phyloP scores from a whole-genome alignment of 1,140 invertebrate genomes.

The Ectropis grisescens region DNA sequence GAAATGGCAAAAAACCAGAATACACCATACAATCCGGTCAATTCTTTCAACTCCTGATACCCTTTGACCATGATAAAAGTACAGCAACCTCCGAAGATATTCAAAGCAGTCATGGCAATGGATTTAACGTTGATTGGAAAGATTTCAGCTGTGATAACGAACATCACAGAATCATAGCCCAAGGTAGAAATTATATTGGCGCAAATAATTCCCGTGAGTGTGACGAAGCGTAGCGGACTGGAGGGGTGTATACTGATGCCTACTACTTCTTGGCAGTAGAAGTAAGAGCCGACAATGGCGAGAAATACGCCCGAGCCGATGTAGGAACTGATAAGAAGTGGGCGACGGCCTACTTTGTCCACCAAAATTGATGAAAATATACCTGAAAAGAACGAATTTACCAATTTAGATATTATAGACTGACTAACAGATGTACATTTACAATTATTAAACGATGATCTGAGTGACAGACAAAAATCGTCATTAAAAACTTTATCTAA shows the following conservation, averaged over 20 bases:
- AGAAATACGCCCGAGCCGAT: conserved; percentile 53
- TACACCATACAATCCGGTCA: conserved; percentile 54
- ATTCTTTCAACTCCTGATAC: conserved; percentile 63
- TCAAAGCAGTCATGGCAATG: conserved; percentile 55
- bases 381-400: conserved; percentile 52
- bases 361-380: conserved; percentile 74
- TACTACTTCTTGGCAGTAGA: conserved; percentile 45
- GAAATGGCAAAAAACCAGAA: conserved; percentile 67
- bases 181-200: conserved; percentile 70
- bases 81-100: conserved; percentile 42
- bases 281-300: conserved; percentile 59
- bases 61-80: conserved; percentile 66
- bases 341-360: conserved; percentile 77
- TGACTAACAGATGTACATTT: too few relatives aligned
- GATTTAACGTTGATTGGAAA: conserved; percentile 74
- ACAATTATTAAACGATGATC: too few relatives aligned
- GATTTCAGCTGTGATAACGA: conserved; percentile 72
- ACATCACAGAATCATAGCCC: conserved; percentile 70
- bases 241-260: conserved; percentile 24
- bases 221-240: conserved; percentile 46
- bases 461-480: too few relatives aligned
- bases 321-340: conserved; percentile 74
- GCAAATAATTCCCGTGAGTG: conserved; percentile 66
- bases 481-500: too few relatives aligned
- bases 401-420: too few relatives aligned